A percentile compares a stretch with the other conserved stretches of the same genome.
phyloP scores from a whole-genome alignment of 2,797 vertebrate genomes.

The Gobionotothen gibberifrons region DNA sequence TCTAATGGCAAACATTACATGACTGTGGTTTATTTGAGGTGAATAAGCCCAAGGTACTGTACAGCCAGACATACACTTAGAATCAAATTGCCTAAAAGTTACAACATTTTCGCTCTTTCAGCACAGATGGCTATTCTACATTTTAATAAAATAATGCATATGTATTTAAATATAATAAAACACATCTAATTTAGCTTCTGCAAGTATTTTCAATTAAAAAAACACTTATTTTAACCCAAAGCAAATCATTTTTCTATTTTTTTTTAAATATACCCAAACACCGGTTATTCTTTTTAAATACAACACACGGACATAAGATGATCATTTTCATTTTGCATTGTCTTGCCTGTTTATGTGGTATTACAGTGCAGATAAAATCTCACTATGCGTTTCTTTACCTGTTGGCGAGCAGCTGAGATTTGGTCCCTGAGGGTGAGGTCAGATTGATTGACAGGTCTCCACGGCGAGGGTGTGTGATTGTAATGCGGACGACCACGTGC shows the following conservation, averaged over 20 bases:
- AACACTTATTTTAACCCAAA: neutral
- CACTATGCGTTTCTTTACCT: slow-evolving; percentile 81
- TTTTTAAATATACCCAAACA: neutral
- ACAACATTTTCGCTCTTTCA: neutral
- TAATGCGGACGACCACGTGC: slow-evolving; percentile 96
- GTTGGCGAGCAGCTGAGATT: slow-evolving; percentile 97
- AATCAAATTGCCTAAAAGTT: neutral
- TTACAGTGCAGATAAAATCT: neutral
- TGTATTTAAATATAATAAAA: slow-evolving; percentile 1
- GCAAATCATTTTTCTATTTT: neutral
- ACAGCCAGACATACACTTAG: neutral
- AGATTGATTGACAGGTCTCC: slow-evolving; percentile 98
- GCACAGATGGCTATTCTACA: neutral
- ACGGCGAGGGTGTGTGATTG: slow-evolving; percentile 95
- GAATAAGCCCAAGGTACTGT: neutral
- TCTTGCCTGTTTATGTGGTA: neutral
- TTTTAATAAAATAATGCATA: neutral
- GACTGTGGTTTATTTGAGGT: slow-evolving; percentile 33
- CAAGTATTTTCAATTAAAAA: neutral
- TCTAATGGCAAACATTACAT: slow-evolving; percentile 28
- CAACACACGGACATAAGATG: neutral
- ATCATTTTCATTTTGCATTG: neutral
- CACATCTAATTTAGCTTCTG: neutral
- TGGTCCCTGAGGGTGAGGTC: slow-evolving; percentile 98
- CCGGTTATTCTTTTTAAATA: neutral